These are phyloP conservation scores for Ypsolopha scabrella DNA, from an alignment of 2,888 invertebrate genomes.

Conservation along the genomic window DNA sequence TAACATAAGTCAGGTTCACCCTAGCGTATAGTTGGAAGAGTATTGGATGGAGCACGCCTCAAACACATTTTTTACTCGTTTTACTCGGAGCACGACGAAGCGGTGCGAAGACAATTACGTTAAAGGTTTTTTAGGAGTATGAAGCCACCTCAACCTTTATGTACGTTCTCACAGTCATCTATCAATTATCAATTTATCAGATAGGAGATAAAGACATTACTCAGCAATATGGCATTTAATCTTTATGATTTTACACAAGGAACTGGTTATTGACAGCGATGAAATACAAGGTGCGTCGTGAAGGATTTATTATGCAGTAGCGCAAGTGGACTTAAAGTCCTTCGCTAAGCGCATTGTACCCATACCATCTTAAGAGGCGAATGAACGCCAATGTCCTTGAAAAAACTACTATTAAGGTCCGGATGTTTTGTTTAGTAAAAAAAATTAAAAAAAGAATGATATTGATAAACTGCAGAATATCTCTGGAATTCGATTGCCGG, in stretches of 20 bases:
- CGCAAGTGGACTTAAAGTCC: constrained; percentile 23
- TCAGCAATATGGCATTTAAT: not conserved
- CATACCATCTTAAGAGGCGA: no score
- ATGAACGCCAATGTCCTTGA: no score
- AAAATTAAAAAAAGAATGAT: no score
- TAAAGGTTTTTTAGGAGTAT: no score
- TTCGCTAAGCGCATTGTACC: constrained; percentile 19
- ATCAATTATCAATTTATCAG: no score
- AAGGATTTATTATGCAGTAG: constrained; percentile 36
- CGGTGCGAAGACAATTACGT: no score
- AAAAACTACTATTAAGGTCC: no score
- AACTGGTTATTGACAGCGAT: constrained; percentile 23
- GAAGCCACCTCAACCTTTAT: no score
- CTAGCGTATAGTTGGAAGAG: constrained; percentile 18
- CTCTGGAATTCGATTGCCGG: no score
- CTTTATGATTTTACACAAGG: not conserved
- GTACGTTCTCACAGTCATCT: no score
- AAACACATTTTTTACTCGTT: constrained; percentile 21
- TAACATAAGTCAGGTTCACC: constrained; percentile 14
- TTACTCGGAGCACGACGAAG: not conserved
- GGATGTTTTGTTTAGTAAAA: no score
- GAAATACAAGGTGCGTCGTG: constrained; percentile 24
- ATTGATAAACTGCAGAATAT: no score
- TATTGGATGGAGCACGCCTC: constrained; percentile 22
- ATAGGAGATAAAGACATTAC: not conserved